phyloP scores from a whole-genome alignment of 2,888 invertebrate genomes.

The Agrochola lota region DNA sequence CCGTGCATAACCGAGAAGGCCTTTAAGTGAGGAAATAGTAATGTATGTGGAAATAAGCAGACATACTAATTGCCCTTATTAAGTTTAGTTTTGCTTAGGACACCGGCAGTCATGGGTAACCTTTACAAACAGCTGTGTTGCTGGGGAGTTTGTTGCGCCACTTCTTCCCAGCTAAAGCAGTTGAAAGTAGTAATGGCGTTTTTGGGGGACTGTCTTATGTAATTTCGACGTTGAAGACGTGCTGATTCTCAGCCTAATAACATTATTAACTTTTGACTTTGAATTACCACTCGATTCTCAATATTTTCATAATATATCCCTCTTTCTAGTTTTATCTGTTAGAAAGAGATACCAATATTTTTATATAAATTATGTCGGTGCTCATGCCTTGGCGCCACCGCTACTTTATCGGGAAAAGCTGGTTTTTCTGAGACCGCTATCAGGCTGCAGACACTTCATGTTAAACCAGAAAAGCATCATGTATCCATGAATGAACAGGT shows the following conservation, averaged over 20 bases:
- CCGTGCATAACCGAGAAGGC: conserved; percentile 3
- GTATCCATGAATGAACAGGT: conserved; percentile 39
- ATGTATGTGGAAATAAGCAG: conserved; percentile 25
- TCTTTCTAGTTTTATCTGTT: neutral
- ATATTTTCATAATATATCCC: neutral
- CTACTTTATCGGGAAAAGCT: conserved; percentile 25
- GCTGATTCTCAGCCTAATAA: neutral
- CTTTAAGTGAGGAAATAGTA: neutral
- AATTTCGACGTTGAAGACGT: neutral
- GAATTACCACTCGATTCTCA: too few relatives aligned
- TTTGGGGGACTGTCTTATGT: neutral
- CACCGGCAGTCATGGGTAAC: neutral
- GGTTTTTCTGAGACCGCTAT: conserved; percentile 24
- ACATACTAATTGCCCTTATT: conserved; percentile 3
- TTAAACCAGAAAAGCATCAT: conserved; percentile 44
- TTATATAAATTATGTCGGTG: conserved; percentile 22
- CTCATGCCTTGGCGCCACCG: neutral
- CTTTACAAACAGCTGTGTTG: neutral
- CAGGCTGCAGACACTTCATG: conserved; percentile 16
- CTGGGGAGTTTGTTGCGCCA: neutral
- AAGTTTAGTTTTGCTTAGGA: conserved; percentile 3
- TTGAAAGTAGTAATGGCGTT: neutral
- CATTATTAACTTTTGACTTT: too few relatives aligned
- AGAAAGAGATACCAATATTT: neutral
- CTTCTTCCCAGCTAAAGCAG: neutral